phyloP scores from a whole-genome alignment of 1,140 invertebrate species.

The Bombus pyrosoma region DNA sequence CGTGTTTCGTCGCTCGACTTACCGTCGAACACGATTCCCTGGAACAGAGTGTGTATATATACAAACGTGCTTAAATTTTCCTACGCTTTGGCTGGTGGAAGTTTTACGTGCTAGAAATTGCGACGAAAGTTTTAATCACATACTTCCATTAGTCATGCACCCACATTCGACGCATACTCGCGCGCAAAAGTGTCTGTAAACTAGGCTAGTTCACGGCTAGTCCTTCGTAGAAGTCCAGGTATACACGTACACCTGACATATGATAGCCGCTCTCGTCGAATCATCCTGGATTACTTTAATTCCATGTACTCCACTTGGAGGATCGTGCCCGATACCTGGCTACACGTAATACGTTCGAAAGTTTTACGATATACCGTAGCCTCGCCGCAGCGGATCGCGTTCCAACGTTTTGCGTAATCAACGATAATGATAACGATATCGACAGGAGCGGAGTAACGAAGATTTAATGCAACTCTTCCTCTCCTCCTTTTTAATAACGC shows the following conservation, averaged over 20 bases:
- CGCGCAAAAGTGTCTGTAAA: constrained; percentile 21
- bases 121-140: constrained; percentile 77
- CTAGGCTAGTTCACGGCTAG: constrained; percentile 30
- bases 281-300: constrained; percentile 23
- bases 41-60: not conserved
- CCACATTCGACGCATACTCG: constrained; percentile 52
- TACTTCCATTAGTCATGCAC: constrained; percentile 76
- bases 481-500: not conserved
- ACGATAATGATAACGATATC: not conserved
- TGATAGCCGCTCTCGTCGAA: constrained; percentile 24
- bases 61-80: constrained; percentile 26
- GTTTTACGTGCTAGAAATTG: constrained; percentile 71
- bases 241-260: constrained; percentile 45
- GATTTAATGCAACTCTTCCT: not conserved
- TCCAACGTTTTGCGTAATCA: not conserved
- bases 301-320: constrained; percentile 7
- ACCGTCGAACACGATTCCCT: not conserved
- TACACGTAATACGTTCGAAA: not conserved
- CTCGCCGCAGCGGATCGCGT: not conserved
- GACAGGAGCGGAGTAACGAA: not conserved
- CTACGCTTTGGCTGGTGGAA: constrained; percentile 29
- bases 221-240: constrained; percentile 21
- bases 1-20: not conserved
- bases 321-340: not conserved
- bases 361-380: not conserved